A percentile compares a stretch with the other conserved stretches of the same genome.
Conservation (phyloP, 2,888 invertebrate species). For the Rotaria socialis region DNA sequence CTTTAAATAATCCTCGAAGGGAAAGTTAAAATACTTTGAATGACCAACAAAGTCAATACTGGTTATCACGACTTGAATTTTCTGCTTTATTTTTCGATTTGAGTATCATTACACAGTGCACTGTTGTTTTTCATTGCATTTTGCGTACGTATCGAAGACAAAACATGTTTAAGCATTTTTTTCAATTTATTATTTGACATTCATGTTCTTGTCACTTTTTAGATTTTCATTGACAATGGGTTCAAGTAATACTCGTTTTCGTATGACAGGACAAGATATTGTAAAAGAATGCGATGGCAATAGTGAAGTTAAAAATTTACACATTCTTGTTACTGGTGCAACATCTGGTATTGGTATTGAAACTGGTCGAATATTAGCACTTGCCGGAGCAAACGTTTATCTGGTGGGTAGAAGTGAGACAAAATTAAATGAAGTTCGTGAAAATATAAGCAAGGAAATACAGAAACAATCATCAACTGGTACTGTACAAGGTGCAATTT, state of each 20-base stretch:
- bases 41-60: background rate
- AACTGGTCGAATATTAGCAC: background rate
- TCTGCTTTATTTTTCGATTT: too few relatives aligned
- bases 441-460: background rate
- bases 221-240: background rate
- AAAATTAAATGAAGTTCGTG: background rate
- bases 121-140: too few relatives aligned
- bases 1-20: too few relatives aligned
- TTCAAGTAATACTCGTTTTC: background rate
- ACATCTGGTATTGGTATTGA: background rate
- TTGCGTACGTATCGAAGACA: too few relatives aligned
- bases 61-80: background rate
- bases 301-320: background rate
- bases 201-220: background rate
- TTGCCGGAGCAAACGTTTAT: constrained; percentile 13
- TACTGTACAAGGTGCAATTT: background rate
- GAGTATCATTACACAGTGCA: too few relatives aligned
- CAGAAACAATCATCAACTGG: background rate
- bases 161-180: too few relatives aligned
- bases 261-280: background rate
- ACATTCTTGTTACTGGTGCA: background rate
- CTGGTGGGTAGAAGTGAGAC: background rate
- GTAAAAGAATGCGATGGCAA: background rate
- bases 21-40: background rate
- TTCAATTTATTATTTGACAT: background rate